phyloP scores from a whole-genome alignment of 1,140 invertebrate species.

The Drosophila pandora region DNA sequence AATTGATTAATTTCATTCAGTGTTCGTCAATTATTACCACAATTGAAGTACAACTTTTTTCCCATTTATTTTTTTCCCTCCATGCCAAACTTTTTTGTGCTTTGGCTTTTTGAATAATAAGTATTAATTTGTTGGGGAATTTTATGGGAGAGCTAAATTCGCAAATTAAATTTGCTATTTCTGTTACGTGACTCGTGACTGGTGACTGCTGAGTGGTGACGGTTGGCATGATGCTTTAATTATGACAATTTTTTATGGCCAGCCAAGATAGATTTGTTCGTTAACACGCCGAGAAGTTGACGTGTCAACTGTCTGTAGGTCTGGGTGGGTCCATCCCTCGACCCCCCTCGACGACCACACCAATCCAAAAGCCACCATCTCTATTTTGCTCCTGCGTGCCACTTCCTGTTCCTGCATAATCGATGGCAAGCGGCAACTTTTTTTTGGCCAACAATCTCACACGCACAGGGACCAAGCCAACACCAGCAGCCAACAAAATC shows the following conservation, averaged over 20 bases:
- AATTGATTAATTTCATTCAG: conserved; percentile 70
- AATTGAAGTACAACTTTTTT: conserved; percentile 41
- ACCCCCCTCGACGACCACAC: neutral
- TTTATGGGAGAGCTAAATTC: conserved; percentile 64
- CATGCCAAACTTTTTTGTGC: neutral
- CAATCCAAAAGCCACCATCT: neutral
- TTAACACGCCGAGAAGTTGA: conserved; percentile 66
- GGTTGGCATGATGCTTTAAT: conserved; percentile 60
- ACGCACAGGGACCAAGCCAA: conserved; percentile 43
- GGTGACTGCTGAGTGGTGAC: conserved; percentile 42
- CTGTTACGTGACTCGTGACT: conserved; percentile 66
- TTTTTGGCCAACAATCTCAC: conserved; percentile 39
- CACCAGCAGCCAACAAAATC: conserved; percentile 9
- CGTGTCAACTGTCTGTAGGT: conserved; percentile 53
- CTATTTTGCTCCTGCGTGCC: conserved; percentile 29
- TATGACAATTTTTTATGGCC: conserved; percentile 55
- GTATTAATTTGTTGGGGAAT: conserved; percentile 37
- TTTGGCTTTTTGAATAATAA: conserved; percentile 19
- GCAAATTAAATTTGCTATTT: conserved; percentile 76
- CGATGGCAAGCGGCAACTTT: conserved; percentile 53
- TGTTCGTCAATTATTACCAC: conserved; percentile 30
- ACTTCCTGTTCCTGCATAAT: conserved; percentile 61
- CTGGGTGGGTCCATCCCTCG: no score
- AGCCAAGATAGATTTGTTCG: conserved; percentile 36
- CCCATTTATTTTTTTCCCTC: conserved; percentile 11